A percentile compares a stretch with the other conserved stretches of the same genome.
phyloP scores from a whole-genome alignment of 2,113 vertebrate species.

The Formicarius rufipectus region DNA sequence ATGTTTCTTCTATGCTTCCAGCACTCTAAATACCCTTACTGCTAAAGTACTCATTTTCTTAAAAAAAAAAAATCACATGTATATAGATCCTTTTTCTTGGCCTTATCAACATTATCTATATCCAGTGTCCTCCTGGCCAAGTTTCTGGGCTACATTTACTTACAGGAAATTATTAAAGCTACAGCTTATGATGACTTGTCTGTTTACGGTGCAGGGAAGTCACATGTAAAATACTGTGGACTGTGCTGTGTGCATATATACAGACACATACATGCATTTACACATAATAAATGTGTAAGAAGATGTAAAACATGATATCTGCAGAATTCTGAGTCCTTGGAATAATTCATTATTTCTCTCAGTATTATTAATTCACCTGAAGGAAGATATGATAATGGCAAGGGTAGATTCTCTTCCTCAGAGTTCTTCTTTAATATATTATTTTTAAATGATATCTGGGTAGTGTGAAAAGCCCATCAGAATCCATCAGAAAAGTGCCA shows the following conservation, averaged over 20 bases:
- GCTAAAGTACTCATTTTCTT: not conserved
- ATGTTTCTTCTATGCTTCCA: not conserved
- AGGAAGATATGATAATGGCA: not conserved
- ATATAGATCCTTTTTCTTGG: not conserved
- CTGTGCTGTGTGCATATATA: not conserved
- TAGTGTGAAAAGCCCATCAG: not conserved
- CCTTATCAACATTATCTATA: not conserved
- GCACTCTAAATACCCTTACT: not conserved
- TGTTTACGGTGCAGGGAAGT: not conserved
- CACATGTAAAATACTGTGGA: not conserved
- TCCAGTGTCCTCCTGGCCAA: not conserved
- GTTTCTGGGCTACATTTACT: not conserved
- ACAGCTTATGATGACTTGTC: not conserved
- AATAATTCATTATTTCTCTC: not conserved
- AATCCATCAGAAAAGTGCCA: not conserved
- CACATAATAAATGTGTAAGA: not conserved
- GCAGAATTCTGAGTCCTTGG: not conserved
- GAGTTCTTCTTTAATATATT: not conserved
- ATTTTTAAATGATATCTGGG: not conserved
- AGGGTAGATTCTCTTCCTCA: not conserved
- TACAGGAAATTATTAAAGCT: not conserved
- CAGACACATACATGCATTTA: not conserved
- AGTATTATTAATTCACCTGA: not conserved
- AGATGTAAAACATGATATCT: not conserved
- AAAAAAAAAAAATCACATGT: not conserved